phyloP scores from a whole-genome alignment of 2,113 vertebrate genomes.

The Trematocara macrostoma region DNA sequence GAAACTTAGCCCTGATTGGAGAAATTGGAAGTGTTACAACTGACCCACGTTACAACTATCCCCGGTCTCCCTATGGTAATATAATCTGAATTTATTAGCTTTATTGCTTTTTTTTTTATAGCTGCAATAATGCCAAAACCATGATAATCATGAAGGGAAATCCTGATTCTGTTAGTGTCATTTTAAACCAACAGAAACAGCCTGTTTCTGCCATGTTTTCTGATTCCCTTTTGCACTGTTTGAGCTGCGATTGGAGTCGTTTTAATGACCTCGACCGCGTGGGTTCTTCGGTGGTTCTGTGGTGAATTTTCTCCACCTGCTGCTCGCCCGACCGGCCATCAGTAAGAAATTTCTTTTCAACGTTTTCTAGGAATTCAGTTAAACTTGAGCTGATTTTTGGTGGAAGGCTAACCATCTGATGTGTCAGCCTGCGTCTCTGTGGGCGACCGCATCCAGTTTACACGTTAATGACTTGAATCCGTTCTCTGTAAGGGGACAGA shows the following conservation, averaged over 20 bases:
- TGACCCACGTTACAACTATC: too few species aligned
- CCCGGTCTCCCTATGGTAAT: not conserved
- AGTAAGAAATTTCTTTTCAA: not conserved
- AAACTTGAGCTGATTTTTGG: not conserved
- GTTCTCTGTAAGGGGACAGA: not conserved
- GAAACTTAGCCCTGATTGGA: too few species aligned
- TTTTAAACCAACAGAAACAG: accelerated
- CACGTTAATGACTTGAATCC: not conserved
- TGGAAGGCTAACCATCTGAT: not conserved
- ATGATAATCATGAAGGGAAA: not conserved
- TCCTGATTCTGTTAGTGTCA: not conserved
- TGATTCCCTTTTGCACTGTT: not conserved
- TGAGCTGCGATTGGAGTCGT: not conserved
- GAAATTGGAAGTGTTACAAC: too few species aligned
- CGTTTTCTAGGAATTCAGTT: not conserved
- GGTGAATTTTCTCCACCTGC: not conserved
- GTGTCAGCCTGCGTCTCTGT: not conserved
- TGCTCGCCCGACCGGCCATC: not conserved
- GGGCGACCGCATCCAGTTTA: not conserved
- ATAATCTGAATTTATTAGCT: not conserved
- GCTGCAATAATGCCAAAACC: not conserved
- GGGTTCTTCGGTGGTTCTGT: not conserved
- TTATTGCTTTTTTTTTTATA: not conserved
- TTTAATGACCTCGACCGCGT: not conserved
- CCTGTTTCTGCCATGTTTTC: not conserved